phyloP scores from a whole-genome alignment of 2,113 vertebrate species.

The Leuciscus idus region DNA sequence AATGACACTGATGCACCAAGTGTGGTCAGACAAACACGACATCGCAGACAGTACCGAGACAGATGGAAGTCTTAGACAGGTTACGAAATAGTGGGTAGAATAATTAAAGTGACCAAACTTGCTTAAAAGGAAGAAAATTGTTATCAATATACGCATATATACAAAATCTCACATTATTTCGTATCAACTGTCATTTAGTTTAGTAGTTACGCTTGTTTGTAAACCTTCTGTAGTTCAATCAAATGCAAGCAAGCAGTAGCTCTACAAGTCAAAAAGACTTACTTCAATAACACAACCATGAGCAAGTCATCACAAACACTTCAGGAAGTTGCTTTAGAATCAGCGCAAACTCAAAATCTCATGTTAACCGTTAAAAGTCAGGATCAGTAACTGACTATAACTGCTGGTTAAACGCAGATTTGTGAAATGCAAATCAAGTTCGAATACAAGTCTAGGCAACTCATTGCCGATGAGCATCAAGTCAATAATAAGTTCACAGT shows the following conservation, averaged over 20 bases:
- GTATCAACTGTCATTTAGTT: background rate
- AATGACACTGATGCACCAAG: background rate
- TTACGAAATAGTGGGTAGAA: background rate
- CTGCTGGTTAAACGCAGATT: background rate
- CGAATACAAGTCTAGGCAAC: background rate
- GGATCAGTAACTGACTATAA: background rate
- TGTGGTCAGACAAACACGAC: background rate
- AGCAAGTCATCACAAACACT: background rate
- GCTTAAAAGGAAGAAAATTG: background rate
- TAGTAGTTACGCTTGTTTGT: background rate
- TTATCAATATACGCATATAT: background rate
- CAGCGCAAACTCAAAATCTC: background rate
- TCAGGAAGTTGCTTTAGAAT: background rate
- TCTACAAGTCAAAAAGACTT: background rate
- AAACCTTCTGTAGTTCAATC: conserved; percentile 19
- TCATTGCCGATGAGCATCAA: background rate
- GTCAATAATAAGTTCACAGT: conserved; percentile 17
- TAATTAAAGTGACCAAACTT: background rate
- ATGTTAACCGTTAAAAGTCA: background rate
- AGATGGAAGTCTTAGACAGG: background rate
- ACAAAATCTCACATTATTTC: background rate
- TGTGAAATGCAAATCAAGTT: conserved; percentile 12
- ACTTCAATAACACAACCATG: background rate
- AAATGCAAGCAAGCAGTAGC: background rate
- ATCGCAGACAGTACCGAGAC: background rate